phyloP scores from a whole-genome alignment of 2,113 vertebrate species.

The Phalacrocorax carbo region DNA sequence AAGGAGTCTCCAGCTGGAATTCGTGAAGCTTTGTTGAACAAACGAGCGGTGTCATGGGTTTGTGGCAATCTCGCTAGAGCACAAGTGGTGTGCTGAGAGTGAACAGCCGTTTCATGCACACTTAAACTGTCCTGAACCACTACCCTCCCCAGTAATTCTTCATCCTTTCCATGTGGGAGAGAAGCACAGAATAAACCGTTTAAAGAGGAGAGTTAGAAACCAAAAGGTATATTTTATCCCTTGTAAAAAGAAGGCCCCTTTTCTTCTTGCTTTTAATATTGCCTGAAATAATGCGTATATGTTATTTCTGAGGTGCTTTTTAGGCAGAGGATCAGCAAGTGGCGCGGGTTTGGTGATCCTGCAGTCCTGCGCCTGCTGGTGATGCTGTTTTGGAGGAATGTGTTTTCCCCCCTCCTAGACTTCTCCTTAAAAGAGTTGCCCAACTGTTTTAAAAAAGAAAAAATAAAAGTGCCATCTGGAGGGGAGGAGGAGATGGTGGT shows the following conservation, averaged over 20 bases:
- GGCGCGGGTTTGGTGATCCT: not conserved
- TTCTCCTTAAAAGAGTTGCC: not conserved
- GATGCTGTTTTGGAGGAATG: conserved; percentile 6
- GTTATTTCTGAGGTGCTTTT: not conserved
- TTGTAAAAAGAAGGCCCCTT: not conserved
- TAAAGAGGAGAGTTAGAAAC: not conserved
- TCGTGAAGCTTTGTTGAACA: not conserved
- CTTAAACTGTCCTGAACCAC: conserved; percentile 47
- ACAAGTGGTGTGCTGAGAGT: not conserved
- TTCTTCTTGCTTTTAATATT: not conserved
- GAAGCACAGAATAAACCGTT: not conserved
- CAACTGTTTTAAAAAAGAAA: not conserved
- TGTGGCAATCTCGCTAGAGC: not conserved
- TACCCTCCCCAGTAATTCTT: conserved; percentile 12
- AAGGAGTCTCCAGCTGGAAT: conserved; percentile 57
- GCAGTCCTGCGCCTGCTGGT: not conserved
- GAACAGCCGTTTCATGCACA: conserved; percentile 57
- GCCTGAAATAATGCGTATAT: not conserved
- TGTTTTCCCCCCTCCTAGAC: not conserved
- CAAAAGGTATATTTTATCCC: not conserved
- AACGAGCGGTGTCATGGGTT: not conserved
- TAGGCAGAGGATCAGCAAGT: not conserved
- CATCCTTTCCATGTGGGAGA: conserved; percentile 50
- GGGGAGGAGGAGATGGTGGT: not conserved
- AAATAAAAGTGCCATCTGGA: not conserved